Base-by-base conservation (phyloP, 1,140 invertebrate genomes). In the Subanguina moxae region DNA sequence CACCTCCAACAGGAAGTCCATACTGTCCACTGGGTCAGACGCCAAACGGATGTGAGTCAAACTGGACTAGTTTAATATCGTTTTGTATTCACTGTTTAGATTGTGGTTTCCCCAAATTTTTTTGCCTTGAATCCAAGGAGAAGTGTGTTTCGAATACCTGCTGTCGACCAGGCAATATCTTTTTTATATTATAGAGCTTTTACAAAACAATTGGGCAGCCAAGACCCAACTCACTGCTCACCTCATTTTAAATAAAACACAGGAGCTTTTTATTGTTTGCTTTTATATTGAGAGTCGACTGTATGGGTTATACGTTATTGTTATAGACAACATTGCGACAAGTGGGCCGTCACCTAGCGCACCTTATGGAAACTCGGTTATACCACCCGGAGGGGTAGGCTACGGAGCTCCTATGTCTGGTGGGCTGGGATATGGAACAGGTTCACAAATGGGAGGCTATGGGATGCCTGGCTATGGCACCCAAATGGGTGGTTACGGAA, bases 371-470 rank as follows among this genome's bases (percentile, higher is more conserved):
- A 11, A 11, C 11, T 38, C 32, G 3, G 32, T 38, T 5, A 5
- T 38, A 11, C 32, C 32, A 38, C 32, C 32, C 32, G 32, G 32
- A 38, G 32, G 32, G 11, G 11, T 38, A 11, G 32, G 32, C 32
- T 38, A 38, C 32, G 32, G n/a, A n/a, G n/a, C n/a, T n/a, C n/a
- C n/a, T n/a, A n/a, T n/a, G n/a, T n/a, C n/a, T n/a, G n/a, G n/a
- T n/a, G n/a, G n/a, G n/a, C n/a, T n/a, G n/a, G 32, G 32, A 38
- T 38, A 5, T 38, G 32, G 32, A 38, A 38, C 43, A 45, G n/a
- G 43, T n/a, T n/a, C 11, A 45, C 48, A 52, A 52, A 15, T 52
- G 48, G 48, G 48, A 52, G 48, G 48, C 48, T 52, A 52, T 52
- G 48, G 48, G 15, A 15, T 15, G 15, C 48, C 48, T 8, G 48